A percentile compares a stretch with the other conserved stretches of the same genome.
Evolutionary conservation across 2,113 vertebrate genomes (phyloP).

Genomic region (Proteles cristata): DNA sequence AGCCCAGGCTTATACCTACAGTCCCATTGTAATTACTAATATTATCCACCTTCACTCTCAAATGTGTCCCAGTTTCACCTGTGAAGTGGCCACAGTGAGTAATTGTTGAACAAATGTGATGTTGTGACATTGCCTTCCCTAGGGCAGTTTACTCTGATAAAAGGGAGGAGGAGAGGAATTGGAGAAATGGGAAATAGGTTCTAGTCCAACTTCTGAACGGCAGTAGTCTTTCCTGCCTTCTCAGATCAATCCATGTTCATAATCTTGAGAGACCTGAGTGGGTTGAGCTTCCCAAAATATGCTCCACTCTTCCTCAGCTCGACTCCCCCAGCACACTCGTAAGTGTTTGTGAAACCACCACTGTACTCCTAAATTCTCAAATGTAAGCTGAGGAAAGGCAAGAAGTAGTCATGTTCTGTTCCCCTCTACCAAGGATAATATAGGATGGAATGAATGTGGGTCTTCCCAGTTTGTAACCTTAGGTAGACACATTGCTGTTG

Average conservation of each 20-base stretch:
- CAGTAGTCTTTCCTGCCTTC: background rate
- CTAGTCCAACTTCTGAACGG: background rate
- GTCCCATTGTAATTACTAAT: background rate
- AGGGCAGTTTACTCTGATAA: background rate
- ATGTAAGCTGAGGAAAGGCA: background rate
- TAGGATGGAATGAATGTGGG: background rate
- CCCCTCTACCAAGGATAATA: background rate
- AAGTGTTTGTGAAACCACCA: no score
- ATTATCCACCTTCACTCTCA: background rate
- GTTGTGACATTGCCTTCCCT: background rate
- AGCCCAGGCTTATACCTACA: background rate
- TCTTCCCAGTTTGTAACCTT: background rate
- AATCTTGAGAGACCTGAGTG: background rate
- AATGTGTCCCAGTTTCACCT: background rate
- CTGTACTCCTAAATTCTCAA: background rate
- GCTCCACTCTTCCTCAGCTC: no score
- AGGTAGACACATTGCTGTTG: rapidly evolving
- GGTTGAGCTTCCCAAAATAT: background rate
- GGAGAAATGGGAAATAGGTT: background rate
- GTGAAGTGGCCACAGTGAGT: background rate
- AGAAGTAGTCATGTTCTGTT: background rate
- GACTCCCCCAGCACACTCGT: background rate
- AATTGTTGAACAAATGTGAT: background rate
- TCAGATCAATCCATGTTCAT: background rate
- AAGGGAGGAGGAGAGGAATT: background rate